phyloP scores from a whole-genome alignment of 2,797 vertebrate species.

The Esox lucius region DNA sequence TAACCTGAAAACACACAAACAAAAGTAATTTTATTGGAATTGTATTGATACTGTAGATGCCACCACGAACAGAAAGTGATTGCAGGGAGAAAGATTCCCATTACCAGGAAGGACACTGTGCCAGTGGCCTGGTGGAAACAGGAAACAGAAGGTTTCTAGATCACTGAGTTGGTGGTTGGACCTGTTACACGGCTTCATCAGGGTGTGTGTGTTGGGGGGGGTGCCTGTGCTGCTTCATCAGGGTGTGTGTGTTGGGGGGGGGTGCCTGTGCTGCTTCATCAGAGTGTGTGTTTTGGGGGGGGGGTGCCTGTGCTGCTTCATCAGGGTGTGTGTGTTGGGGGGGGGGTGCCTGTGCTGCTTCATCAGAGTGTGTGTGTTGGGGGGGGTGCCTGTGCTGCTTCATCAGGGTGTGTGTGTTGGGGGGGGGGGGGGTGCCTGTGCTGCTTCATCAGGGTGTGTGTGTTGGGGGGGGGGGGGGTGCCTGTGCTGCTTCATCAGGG shows the following conservation, averaged over 20 bases:
- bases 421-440: not conserved
- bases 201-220: not conserved
- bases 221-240: constrained; percentile 77
- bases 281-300: not conserved
- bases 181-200: not conserved
- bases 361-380: not conserved
- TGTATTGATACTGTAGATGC: too few relatives aligned
- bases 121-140: too few relatives aligned
- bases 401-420: not conserved
- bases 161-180: not conserved
- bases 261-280: not conserved
- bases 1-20: constrained; percentile 70
- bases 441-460: not conserved
- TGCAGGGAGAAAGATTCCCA: too few relatives aligned
- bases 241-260: not conserved
- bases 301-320: not conserved
- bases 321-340: too few relatives aligned
- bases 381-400: not conserved
- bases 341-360: not conserved
- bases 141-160: too few relatives aligned
- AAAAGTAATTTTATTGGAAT: not conserved
- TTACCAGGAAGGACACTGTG: too few relatives aligned
- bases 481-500: not conserved
- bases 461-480: too few relatives aligned
- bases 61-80: too few relatives aligned